Evolutionary conservation across 2,113 vertebrate genomes (phyloP), one percentile per base, ranked within the genome.

Genomic region (Hydrolagus affinis): DNA sequence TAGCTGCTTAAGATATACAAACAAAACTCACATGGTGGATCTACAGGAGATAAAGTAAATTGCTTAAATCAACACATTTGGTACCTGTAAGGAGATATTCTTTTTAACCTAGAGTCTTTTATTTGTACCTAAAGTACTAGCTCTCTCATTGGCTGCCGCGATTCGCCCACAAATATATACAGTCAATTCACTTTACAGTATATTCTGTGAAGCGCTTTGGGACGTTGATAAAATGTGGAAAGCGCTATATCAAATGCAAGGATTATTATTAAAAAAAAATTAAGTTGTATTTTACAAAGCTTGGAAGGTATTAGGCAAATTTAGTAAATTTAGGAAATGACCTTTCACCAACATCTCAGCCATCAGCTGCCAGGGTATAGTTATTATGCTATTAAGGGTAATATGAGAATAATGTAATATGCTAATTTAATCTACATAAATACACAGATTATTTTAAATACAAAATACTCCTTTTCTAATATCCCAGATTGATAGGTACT

Each of bases 201-300:
- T n/a, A n/a, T n/a, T n/a, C n/a, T n/a, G n/a, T n/a, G n/a, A n/a
- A n/a, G n/a, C n/a, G n/a, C n/a, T n/a, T n/a, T n/a, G n/a, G n/a
- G n/a, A n/a, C n/a, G n/a, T n/a, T n/a, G n/a, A n/a, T n/a, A n/a
- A n/a, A n/a, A n/a, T n/a, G n/a, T n/a, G n/a, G n/a, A n/a, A n/a
- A n/a, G n/a, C n/a, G n/a, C n/a, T n/a, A n/a, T n/a, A n/a, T n/a
- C n/a, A n/a, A n/a, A n/a, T n/a, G n/a, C n/a, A n/a, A n/a, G n/a
- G n/a, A n/a, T n/a, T n/a, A n/a, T n/a, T n/a, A n/a, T n/a, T 66
- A 28, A 83, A 14, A 32, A 17, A 66, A 83, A 66, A 8, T 17
- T 83, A 66, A 83, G 15, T 83, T 83, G 23, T 83, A 83, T 83
- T 15, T 83, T 28, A 80, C 57, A 62, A 83, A 30, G 66, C 25